Base-by-base conservation (phyloP, 2,888 invertebrate species). In the Agrenia bidenticulata region DNA sequence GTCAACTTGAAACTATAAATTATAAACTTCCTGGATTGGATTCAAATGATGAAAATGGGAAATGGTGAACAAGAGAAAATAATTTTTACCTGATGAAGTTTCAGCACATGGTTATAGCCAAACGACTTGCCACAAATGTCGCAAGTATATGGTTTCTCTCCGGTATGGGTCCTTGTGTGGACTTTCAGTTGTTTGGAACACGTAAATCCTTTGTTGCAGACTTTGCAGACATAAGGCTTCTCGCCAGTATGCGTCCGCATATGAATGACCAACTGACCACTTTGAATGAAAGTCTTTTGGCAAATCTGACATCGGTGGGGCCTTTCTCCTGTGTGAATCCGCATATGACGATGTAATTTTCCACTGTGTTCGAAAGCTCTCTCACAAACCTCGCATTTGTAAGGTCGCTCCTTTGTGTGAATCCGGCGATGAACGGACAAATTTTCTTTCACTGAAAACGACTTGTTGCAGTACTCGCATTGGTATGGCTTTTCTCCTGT, bases 391-490 rank as follows among this genome's bases (percentile, higher is more conserved):
- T 89, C 88, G 78, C 93, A 94, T 77, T 92, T 89, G 81, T 93
- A 93, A 0, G 93, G 93, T 1, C 93, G 85, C 80, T 93, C 93
- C 81, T 93, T 93, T 66, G 93, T 94, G 80, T 94, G 94, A 73
- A 93, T 93, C 66, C 94, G 86, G 45, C 83, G 80, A 80, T 94
- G 94, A 15, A 93, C 93, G 81, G 92, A 92, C 65, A 94, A 83
- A 80, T 94, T 94, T 80, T 93, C 93, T 81, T 93, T 93, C 9
- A 93, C 93, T 78, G 92, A 92, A 81, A 94, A 94, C 78, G 90
- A 89, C 81, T 94, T 94, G 80, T 89, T 89, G 82, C 93, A 94
- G 80, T 90, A 92, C 80, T 94, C 93, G 81, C 93, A 94, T 80
- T 90, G 87, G 80, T 92, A 94, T 1, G 94, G 93, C 76, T 93